These are phyloP conservation scores for Geophilus truncorum DNA, from an alignment of 2,888 invertebrate genomes.

Conservation along the genomic window DNA sequence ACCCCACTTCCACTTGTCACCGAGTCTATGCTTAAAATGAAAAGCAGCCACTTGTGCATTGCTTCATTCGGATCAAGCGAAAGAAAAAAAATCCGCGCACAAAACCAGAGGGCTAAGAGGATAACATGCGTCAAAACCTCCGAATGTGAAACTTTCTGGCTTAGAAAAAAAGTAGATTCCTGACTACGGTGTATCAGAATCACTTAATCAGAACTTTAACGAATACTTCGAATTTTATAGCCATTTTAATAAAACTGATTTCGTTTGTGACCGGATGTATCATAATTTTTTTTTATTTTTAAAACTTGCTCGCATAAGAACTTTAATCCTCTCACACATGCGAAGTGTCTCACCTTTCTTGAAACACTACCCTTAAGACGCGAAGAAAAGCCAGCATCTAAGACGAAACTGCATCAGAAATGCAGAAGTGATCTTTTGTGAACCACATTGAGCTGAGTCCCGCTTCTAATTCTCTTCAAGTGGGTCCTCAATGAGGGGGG, in stretches of 20 bases:
- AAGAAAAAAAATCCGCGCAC: not conserved
- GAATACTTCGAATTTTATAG: too few species aligned
- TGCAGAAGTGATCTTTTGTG: constrained; percentile 25
- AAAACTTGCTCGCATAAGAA: not conserved
- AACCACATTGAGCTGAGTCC: constrained; percentile 8
- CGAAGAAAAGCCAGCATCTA: constrained; percentile 1
- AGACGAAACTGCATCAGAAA: constrained; percentile 16
- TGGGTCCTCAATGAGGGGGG: constrained; percentile 25
- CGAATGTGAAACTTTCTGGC: not conserved
- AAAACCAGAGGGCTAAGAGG: not conserved
- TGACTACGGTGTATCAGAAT: too few species aligned
- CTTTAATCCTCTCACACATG: not conserved
- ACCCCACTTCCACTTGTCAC: constrained; percentile 27
- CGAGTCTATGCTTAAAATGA: constrained; percentile 27
- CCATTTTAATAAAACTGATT: too few species aligned
- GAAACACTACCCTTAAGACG: not conserved
- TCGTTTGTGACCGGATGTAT: not conserved
- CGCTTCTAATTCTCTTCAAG: constrained; percentile 22
- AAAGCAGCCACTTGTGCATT: constrained; percentile 11
- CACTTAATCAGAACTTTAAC: too few species aligned
- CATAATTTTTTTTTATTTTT: not conserved
- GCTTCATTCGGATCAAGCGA: not conserved
- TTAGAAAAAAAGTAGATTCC: not conserved
- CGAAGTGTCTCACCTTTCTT: not conserved
- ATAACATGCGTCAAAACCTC: constrained; percentile 17